Conservation (phyloP, 2,888 invertebrate species). For the Agrilus cyanescens region DNA sequence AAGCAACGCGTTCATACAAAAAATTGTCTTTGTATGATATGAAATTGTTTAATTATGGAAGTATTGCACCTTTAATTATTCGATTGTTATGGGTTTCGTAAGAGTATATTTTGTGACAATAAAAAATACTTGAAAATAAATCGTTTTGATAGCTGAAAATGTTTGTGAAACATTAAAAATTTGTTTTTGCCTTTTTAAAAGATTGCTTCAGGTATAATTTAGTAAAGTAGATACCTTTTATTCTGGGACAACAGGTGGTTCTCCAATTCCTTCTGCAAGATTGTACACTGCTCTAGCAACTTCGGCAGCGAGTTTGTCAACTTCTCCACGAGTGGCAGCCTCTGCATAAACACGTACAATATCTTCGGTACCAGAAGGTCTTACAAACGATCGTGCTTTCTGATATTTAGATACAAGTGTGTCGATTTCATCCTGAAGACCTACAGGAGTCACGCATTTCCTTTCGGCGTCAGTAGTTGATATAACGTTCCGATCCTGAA, state of each 20-base stretch:
- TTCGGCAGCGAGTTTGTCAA: slow-evolving; percentile 51
- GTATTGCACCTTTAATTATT: too few relatives aligned
- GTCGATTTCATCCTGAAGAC: slow-evolving; percentile 73
- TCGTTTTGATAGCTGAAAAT: too few relatives aligned
- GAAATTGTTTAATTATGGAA: too few relatives aligned
- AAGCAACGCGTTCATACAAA: too few relatives aligned
- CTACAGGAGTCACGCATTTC: slow-evolving; percentile 64
- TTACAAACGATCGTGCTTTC: slow-evolving; percentile 76
- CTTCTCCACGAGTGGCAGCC: slow-evolving; percentile 59
- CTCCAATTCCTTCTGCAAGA: slow-evolving; percentile 69
- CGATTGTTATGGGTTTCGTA: too few relatives aligned
- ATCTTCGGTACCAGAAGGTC: slow-evolving; percentile 97
- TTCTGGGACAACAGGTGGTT: slow-evolving; percentile 38
- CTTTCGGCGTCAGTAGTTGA: slow-evolving; percentile 83
- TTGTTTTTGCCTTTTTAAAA: not conserved
- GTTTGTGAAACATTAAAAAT: too few relatives aligned
- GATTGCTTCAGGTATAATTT: not conserved
- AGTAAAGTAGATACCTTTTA: slow-evolving; percentile 3
- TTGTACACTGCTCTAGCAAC: slow-evolving; percentile 66
- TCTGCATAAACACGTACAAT: slow-evolving; percentile 94
- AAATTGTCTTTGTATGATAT: too few relatives aligned
- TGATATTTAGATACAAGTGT: slow-evolving; percentile 53
- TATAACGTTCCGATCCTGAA: slow-evolving; percentile 69
- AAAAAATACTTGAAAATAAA: too few relatives aligned
- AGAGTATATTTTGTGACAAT: too few relatives aligned